Conservation (phyloP, 2,113 vertebrate genomes). For the Eulemur rufifrons region DNA sequence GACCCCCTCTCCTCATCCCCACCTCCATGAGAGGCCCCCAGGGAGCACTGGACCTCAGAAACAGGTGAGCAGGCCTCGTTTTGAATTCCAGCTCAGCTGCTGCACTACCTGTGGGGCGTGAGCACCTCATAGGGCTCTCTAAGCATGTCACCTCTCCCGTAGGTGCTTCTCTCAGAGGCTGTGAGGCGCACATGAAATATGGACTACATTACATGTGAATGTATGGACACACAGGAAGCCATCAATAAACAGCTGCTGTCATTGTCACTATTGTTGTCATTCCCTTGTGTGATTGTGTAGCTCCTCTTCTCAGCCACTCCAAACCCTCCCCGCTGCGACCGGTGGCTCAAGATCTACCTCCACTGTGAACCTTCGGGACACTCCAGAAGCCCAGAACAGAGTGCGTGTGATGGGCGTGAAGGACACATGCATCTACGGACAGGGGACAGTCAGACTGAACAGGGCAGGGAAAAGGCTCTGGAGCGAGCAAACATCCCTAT, state of each 20-base stretch:
- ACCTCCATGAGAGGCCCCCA: not conserved
- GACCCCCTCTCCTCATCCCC: not conserved
- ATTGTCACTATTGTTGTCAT: not conserved
- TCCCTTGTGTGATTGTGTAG: not conserved
- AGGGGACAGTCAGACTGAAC: not conserved
- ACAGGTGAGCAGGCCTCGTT: not conserved
- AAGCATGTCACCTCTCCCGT: not conserved
- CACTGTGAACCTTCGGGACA: not conserved
- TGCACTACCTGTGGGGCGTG: not conserved
- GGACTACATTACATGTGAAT: not conserved
- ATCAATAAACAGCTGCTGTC: not conserved
- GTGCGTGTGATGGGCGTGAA: not conserved
- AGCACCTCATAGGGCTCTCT: not conserved
- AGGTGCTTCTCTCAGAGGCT: not conserved
- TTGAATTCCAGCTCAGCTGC: not conserved
- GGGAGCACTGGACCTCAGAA: not conserved
- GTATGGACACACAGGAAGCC: not conserved
- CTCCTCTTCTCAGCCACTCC: not conserved
- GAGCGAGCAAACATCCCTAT: not conserved
- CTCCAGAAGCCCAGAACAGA: not conserved
- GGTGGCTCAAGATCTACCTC: not conserved
- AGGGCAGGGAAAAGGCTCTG: not conserved
- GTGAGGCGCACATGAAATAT: not conserved
- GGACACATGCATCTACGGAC: not conserved
- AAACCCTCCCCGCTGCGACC: not conserved